Base-by-base conservation (phyloP, 2,113 vertebrate species). In the Salvelinus fontinalis region DNA sequence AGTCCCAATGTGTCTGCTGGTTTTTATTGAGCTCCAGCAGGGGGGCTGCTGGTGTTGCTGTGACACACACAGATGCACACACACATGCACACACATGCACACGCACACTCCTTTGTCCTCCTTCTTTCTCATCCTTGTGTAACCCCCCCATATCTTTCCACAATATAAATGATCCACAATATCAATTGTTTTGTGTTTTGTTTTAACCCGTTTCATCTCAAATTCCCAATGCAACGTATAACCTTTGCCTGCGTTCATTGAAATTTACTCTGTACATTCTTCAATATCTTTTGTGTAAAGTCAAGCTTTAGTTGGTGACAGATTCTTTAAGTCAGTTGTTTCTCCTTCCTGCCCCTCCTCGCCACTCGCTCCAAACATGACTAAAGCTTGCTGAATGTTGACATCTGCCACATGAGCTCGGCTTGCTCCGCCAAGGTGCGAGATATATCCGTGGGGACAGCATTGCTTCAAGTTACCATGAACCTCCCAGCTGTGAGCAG, bases 271-370 rank as follows among this genome's bases (percentile, higher is more conserved):
- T 16, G 16, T 18, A 16, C 14, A 18, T 18, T 16, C 3, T 18
- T 18, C 16, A 54, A 18, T 54, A 54, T 54, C 16, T 54, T 54
- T 54, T 14, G 12, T 16, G 16, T 18, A 18, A 54, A 16, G 51
- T 54, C 51, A 18, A 54, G 51, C 51, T 16, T 54, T 54, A 3
- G 16, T 54, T 54, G 1, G 20, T 62, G 59, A 22, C 59, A 22
- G 5, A 62, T 62, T 11, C n/a, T 91, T 90, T 89, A 87, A 92
- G 85, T 88, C 89, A 88, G 88, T 91, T 87, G 88, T 92, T 91
- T 78, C 91, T 83, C 73, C 89, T 91, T 85, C 20, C n/a, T 62
- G 16, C 4, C 12, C 48, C 31, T 16, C 59, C 57, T 62, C 2
- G 59, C 16, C n/a, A n/a, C 20, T 62, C n/a, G 67, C 31, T 67